phyloP scores from a whole-genome alignment of 64 coral and sea anemone genomes.

The Catalaphyllia jardinei region DNA sequence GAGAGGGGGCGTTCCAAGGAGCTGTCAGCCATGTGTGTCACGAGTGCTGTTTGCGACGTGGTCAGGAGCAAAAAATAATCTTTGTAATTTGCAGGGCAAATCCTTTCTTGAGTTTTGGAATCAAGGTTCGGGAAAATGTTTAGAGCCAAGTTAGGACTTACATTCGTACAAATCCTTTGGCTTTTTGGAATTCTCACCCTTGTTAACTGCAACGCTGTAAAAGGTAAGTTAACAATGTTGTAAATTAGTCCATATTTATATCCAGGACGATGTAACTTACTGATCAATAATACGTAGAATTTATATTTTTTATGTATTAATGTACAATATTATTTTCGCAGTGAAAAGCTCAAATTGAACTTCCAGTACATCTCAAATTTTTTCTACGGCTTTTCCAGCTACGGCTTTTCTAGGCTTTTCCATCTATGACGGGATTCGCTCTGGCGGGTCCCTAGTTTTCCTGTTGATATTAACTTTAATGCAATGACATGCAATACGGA shows the following conservation, averaged over 20 bases:
- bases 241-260: neutral
- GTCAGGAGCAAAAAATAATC: neutral
- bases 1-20: neutral
- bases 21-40: neutral
- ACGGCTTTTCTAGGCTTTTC: neutral
- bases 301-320: neutral
- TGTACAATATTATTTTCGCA: neutral
- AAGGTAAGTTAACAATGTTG: neutral
- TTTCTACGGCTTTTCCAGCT: neutral
- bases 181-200: neutral
- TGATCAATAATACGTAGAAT: neutral
- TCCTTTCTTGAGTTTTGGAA: neutral
- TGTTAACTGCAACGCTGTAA: neutral
- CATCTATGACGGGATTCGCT: neutral
- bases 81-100: neutral
- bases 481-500: neutral
- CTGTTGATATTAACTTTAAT: slow-evolving; percentile 7
- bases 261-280: neutral
- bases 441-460: neutral
- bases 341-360: neutral
- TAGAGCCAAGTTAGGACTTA: too few species aligned
- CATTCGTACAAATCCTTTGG: neutral
- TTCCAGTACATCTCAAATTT: neutral
- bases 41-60: neutral
- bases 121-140: neutral